Conservation (phyloP, 2,888 invertebrate genomes). For the Trissolcus japonicus region DNA sequence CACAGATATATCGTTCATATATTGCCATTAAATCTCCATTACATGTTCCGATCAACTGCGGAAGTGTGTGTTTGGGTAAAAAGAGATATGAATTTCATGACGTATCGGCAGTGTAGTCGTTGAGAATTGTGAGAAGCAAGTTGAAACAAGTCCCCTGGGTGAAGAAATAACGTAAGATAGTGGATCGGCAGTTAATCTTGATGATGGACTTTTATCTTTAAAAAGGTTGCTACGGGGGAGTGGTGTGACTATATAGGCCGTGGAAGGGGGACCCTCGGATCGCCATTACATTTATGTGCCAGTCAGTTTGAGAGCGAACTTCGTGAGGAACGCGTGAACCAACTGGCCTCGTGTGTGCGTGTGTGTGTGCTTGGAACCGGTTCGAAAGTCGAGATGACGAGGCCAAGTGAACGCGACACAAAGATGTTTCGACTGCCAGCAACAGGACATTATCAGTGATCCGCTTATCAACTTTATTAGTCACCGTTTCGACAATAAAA, state of each 20-base stretch:
- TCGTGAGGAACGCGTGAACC: conserved; percentile 72
- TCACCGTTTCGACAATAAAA: too few species aligned
- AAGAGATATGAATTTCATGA: too few species aligned
- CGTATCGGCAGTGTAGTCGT: too few species aligned
- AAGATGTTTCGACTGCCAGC: conserved; percentile 16
- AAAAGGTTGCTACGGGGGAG: conserved; percentile 60
- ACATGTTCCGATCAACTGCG: too few species aligned
- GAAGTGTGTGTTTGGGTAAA: too few species aligned
- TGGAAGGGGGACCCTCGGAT: conserved; percentile 70
- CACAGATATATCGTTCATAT: too few species aligned
- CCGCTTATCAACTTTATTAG: too few species aligned
- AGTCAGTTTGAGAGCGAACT: conserved; percentile 74
- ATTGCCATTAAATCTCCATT: too few species aligned
- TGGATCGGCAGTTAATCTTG: conserved; percentile 52
- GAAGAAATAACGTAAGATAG: conserved; percentile 17
- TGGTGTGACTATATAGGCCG: conserved; percentile 48
- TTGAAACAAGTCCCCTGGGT: too few species aligned
- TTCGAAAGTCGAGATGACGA: conserved; percentile 53
- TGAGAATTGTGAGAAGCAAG: too few species aligned
- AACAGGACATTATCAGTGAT: conserved; percentile 5
- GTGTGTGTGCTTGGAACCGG: conserved; percentile 61
- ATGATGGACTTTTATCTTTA: conserved; percentile 61
- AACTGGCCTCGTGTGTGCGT: conserved; percentile 63
- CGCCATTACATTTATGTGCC: conserved; percentile 62
- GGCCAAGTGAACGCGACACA: not conserved